A percentile compares a stretch with the other conserved stretches of the same genome.
Evolutionary conservation across 2,888 invertebrate species (phyloP).

Genomic region (Chrysina gloriosa): DNA sequence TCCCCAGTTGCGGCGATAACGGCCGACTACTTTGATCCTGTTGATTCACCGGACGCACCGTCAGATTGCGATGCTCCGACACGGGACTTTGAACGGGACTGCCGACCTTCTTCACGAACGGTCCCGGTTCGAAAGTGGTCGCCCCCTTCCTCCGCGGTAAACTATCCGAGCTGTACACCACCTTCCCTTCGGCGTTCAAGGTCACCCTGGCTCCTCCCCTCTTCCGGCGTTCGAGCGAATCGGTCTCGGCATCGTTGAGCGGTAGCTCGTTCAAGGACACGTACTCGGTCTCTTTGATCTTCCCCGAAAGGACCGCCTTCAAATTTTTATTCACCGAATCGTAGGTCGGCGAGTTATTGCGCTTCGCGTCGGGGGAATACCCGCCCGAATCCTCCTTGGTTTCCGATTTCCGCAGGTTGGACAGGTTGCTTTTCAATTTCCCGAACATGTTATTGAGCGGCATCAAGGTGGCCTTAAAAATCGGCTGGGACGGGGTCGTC

Average conservation of each 20-base stretch:
- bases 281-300: conserved; percentile 78
- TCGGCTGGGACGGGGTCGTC: conserved; percentile 54
- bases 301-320: conserved; percentile 71
- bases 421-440: conserved; percentile 68
- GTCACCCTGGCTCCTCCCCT: conserved; percentile 82
- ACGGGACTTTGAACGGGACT: conserved; percentile 68
- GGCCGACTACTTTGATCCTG: conserved; percentile 61
- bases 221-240: conserved; percentile 69
- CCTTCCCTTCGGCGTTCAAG: conserved; percentile 87
- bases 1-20: conserved; percentile 74
- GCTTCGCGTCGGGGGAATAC: conserved; percentile 86
- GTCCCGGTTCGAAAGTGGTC: conserved; percentile 89
- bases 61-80: conserved; percentile 62
- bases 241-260: conserved; percentile 58
- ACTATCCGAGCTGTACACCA: conserved; percentile 89
- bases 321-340: conserved; percentile 75
- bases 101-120: conserved; percentile 72
- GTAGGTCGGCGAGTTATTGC: conserved; percentile 74
- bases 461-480: conserved; percentile 66
- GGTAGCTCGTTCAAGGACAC: conserved; percentile 86
- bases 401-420: conserved; percentile 52
- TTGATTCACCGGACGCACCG: conserved; percentile 63
- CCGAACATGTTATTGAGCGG: conserved; percentile 81
- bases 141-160: conserved; percentile 82
- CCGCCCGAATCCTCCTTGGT: conserved; percentile 76